phyloP scores from a whole-genome alignment of 1,140 invertebrate species.

The Drosophila melanica region DNA sequence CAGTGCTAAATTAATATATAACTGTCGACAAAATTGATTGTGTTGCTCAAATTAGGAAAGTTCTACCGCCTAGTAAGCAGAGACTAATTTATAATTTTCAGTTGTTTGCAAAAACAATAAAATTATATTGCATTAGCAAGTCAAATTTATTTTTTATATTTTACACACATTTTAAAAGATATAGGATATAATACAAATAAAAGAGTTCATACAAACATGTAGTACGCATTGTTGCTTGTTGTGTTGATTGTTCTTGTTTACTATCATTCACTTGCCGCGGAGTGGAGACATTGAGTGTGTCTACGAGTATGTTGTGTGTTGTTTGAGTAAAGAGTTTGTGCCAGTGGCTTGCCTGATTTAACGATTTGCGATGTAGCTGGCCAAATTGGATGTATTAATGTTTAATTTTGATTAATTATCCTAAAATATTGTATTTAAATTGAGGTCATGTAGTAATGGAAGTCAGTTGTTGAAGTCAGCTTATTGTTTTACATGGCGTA shows the following conservation, averaged over 20 bases:
- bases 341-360: conserved; percentile 45
- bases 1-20: too few relatives aligned
- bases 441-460: not conserved
- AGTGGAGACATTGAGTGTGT: conserved; percentile 12
- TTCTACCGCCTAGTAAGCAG: too few relatives aligned
- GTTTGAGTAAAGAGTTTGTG: conserved; percentile 10
- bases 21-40: too few relatives aligned
- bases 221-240: conserved; percentile 49
- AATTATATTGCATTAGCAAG: too few relatives aligned
- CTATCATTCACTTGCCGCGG: conserved; percentile 38
- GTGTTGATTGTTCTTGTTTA: conserved; percentile 57
- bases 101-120: too few relatives aligned
- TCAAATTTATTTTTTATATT: too few relatives aligned
- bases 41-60: too few relatives aligned
- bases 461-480: conserved; percentile 14
- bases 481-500: conserved; percentile 47
- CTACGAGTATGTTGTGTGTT: conserved; percentile 21
- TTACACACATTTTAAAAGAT: not conserved
- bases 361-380: conserved; percentile 32
- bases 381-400: conserved; percentile 12
- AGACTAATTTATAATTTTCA: too few relatives aligned
- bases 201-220: conserved; percentile 1
- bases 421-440: not conserved
- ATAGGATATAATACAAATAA: not conserved
- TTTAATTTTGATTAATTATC: conserved; percentile 9